Conservation (phyloP, 2,888 invertebrate species). For the Scaptomyza tumidula region DNA sequence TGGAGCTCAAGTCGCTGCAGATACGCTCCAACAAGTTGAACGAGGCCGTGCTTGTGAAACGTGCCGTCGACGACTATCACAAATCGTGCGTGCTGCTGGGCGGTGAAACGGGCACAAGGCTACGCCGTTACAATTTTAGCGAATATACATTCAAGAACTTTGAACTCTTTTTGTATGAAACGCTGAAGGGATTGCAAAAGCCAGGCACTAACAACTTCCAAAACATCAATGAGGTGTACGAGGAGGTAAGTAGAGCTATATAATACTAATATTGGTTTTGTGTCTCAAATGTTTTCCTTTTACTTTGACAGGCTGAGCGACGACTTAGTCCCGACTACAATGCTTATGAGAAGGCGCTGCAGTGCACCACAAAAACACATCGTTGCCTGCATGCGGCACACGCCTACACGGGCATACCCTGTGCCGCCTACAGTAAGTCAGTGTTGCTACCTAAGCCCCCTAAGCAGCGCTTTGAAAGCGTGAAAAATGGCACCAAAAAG, state of each 20-base stretch:
- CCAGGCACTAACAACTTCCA: constrained; percentile 88
- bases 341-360: constrained; percentile 89
- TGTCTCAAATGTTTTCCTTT: not conserved
- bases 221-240: constrained; percentile 87
- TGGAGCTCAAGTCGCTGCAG: constrained; percentile 95
- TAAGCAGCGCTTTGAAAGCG: constrained; percentile 57
- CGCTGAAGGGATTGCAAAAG: constrained; percentile 91
- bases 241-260: constrained; percentile 85
- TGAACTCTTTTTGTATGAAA: constrained; percentile 95
- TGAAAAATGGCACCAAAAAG: constrained; percentile 67
- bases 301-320: constrained; percentile 81
- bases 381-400: constrained; percentile 96
- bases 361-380: constrained; percentile 94
- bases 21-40: constrained; percentile 95
- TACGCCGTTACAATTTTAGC: constrained; percentile 87
- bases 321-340: constrained; percentile 85
- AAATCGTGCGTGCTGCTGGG: constrained; percentile 89
- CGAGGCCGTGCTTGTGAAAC: constrained; percentile 93
- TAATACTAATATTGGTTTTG: not conserved
- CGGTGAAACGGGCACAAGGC: constrained; percentile 83
- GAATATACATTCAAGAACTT: constrained; percentile 91
- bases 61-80: constrained; percentile 93
- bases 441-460: constrained; percentile 14
- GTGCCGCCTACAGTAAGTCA: constrained; percentile 94
- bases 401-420: constrained; percentile 93